A percentile compares a stretch with the other conserved stretches of the same genome.
Evolutionary conservation across 2,113 vertebrate genomes (phyloP).

Genomic region (Salvelinus fontinalis): DNA sequence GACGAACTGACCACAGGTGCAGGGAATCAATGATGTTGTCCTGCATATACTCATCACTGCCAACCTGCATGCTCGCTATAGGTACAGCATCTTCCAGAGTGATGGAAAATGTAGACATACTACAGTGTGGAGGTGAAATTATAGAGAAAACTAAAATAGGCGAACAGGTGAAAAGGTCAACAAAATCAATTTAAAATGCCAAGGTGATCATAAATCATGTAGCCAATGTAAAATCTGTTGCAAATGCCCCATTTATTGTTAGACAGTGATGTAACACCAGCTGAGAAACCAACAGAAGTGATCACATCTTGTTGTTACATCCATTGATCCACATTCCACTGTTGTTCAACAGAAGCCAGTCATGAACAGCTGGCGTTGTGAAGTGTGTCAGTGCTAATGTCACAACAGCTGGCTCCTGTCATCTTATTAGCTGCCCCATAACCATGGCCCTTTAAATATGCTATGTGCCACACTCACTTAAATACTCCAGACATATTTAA

Average conservation of each 20-base stretch:
- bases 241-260: not conserved
- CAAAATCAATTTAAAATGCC: not conserved
- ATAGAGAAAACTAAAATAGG: not conserved
- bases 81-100: not conserved
- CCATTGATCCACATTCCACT: slow-evolving; percentile 33
- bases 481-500: slow-evolving; percentile 73
- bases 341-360: slow-evolving; percentile 59
- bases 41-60: slow-evolving; percentile 20
- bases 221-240: not conserved
- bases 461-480: slow-evolving; percentile 65
- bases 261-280: no score
- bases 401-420: slow-evolving; percentile 71
- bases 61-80: slow-evolving; percentile 53
- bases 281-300: not conserved
- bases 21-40: no score
- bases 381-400: slow-evolving; percentile 69
- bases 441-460: slow-evolving; percentile 42
- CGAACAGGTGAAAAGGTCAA: not conserved
- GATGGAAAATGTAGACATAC: not conserved
- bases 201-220: no score
- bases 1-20: no score
- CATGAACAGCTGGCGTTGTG: slow-evolving; percentile 62
- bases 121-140: not conserved
- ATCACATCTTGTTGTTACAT: slow-evolving; percentile 1
- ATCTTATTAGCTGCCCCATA: slow-evolving; percentile 70